Conservation (phyloP, 2,113 vertebrate species). For the Catharus bicknelli region DNA sequence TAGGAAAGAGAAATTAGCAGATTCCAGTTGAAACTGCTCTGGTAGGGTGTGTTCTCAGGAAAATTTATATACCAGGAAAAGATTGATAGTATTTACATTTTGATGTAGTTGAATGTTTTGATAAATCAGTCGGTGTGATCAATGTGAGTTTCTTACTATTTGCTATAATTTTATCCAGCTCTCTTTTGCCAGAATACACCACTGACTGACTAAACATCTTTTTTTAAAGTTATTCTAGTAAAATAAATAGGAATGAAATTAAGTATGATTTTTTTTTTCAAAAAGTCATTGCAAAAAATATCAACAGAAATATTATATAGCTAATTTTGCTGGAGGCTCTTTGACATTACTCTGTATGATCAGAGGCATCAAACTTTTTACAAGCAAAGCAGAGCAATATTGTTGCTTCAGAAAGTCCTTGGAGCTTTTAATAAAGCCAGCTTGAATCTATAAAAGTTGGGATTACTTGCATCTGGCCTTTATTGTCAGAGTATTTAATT, state of each 20-base stretch:
- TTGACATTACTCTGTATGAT: not conserved
- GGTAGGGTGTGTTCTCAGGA: not conserved
- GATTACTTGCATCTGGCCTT: not conserved
- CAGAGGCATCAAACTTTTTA: not conserved
- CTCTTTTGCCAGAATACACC: conserved; percentile 20
- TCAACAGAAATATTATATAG: not conserved
- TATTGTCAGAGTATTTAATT: not conserved
- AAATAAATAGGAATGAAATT: not conserved
- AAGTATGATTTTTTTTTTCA: not conserved
- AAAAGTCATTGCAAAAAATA: not conserved
- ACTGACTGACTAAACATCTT: conserved; percentile 41
- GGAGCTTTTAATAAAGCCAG: not conserved
- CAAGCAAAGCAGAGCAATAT: not conserved
- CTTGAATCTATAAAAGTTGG: not conserved
- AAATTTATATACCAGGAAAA: conserved; percentile 7
- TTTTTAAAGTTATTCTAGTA: not conserved
- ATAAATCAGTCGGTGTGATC: conserved; percentile 31
- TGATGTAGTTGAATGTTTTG: conserved; percentile 5
- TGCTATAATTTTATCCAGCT: conserved; percentile 40
- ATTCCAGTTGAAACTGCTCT: conserved; percentile 18
- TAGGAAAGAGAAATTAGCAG: conserved; percentile 26
- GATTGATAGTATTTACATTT: conserved; percentile 26
- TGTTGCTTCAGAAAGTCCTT: not conserved
- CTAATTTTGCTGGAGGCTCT: not conserved
- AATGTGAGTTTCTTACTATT: conserved; percentile 37